Evolutionary conservation across 2,797 vertebrate genomes (phyloP), one percentile per base, ranked within the genome.

Genomic region (Alcedo quadribrachys): DNA sequence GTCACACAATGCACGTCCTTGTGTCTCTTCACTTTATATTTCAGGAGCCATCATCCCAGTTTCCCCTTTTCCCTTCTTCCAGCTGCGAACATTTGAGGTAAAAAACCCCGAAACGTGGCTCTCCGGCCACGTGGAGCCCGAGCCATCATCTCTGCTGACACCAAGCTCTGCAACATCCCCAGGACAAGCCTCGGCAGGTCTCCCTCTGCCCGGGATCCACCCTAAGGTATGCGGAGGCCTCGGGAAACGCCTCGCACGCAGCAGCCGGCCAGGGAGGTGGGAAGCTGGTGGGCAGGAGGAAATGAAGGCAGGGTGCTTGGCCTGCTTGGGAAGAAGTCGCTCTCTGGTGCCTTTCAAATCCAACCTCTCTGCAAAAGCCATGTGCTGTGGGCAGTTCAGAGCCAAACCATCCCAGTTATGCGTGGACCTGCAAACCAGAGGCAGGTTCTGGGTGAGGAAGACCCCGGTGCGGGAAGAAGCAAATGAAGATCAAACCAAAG

Each of bases 101-200:
- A 16, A 28, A 20, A 27, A 6, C 37, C 37, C 14, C 6, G 14
- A 40, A 66, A 17, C 2, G 1, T 40, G 53, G 35, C 73, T 69
- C 87, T 8, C 5, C 0, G 66, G 66, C 51, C 83, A 24, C 5
- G 3, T 5, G 40, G 70, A 40, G 84, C 50, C 2, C 15, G 25
- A 81, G 80, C 62, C 71, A 17, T 57, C 3, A 5, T 37, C 84
- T 18, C 70, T 6, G 84, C 89, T 45, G 40, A 62, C 70, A 69
- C 28, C 69, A 8, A 15, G 85, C 48, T 62, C 87, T 67, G 89
- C 66, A 81, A 46, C 69, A 50, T 21, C 85, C 46, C 58, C 25
- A 10, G 79, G 70, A 87, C 95, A 94, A 85, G 95, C 65, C 93
- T 42, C 2, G 19, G 79, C 93, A 95, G 74, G 75, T 70, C 48